Evolutionary conservation across 1,140 invertebrate species (phyloP), one percentile per base, ranked within the genome.

Genomic region (Heliothis virescens): DNA sequence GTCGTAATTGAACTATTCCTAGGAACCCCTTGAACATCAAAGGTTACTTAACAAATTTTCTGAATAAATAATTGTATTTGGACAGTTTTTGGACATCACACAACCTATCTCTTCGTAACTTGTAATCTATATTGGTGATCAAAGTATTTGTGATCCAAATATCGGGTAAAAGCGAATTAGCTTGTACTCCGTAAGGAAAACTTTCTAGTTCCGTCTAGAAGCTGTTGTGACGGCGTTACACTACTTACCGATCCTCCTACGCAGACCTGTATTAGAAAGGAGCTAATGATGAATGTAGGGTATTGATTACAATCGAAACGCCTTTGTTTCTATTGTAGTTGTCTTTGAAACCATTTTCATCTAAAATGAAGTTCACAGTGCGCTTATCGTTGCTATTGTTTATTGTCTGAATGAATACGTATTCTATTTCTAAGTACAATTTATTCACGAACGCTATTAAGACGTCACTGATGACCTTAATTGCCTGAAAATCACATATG

Each of bases 241-340:
- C 60, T 76, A 65, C 41, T 79, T 60, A 72, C 47, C 26, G 47
- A 71, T 79, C 77, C 53, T 79, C 77, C 77, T 55, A 79, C 77
- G 26, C 67, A 79, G 55, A 79, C 65, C 57, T 76, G 77, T 79
- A 71, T 69, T 71, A 79, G 77, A 79, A 79, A 79, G 67, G 59
- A 76, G 74, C 47, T 76, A 63, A 76, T 79, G 76, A 60, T 79
- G 34, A 65, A 76, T 65, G 47, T 76, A 57, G 53, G 65, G 15
- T 79, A 79, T 79, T 50, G 53, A 69, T 79, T 79, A 72, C 55
- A 60, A 71, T 79, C 60, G 62, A 59, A 79, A 62, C 55, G 55
- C 41, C 63, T 71, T 79, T 79, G 67, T 71, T 71, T 71, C 76
- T 76, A 76, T 76, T 76, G 48, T 55, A 50, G 21, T 52, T 63